These are phyloP conservation scores for Corapipo altera DNA, from an alignment of 2,113 vertebrate genomes.

Conservation along the genomic window DNA sequence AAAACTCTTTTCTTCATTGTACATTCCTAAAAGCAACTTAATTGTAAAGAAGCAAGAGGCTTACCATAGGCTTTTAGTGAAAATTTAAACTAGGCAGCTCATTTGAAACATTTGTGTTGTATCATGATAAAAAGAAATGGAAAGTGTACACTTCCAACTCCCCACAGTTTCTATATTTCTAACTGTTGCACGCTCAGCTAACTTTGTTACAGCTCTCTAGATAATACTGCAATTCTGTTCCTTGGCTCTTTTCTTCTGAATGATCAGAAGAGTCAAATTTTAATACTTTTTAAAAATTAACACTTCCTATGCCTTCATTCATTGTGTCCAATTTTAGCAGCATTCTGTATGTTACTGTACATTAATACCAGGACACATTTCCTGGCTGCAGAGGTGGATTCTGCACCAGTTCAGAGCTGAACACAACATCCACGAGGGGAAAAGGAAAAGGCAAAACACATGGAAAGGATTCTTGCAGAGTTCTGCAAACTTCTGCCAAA, in stretches of 20 bases:
- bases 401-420: neutral
- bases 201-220: neutral
- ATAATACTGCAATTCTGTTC: neutral
- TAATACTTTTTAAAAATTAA: neutral
- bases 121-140: neutral
- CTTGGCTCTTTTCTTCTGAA: neutral
- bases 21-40: neutral
- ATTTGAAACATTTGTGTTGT: neutral
- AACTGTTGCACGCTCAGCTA: neutral
- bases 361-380: neutral
- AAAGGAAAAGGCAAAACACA: neutral
- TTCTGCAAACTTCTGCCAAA: neutral
- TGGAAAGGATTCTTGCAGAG: neutral
- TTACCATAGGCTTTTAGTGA: neutral
- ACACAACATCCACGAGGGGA: neutral
- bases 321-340: neutral
- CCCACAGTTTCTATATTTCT: neutral
- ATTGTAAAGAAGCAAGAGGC: neutral
- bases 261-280: neutral
- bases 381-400: neutral
- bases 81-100: neutral
- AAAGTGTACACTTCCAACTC: neutral
- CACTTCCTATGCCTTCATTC: neutral
- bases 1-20: neutral
- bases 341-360: neutral